Conservation (phyloP, 2,113 vertebrate species). For the Condylura cristata region DNA sequence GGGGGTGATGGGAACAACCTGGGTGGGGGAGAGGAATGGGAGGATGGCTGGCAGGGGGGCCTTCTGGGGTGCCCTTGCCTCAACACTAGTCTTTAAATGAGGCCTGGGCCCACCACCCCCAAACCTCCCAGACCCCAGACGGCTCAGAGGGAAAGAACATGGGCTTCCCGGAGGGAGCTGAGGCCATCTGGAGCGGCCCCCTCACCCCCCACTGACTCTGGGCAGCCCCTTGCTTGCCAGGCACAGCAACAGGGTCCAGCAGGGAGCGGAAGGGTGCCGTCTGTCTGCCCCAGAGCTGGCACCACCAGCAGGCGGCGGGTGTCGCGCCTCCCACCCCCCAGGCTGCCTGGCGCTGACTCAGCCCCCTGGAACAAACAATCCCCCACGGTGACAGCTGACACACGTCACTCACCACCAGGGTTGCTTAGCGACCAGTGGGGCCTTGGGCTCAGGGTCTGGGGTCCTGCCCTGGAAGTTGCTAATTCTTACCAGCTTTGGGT, state of each 20-base stretch:
- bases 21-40: background rate
- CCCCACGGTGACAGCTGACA: constrained; percentile 75
- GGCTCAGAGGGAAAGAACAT: constrained; percentile 63
- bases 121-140: constrained; percentile 55
- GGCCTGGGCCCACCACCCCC: constrained; percentile 40
- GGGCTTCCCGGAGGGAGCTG: constrained; percentile 64
- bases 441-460: background rate
- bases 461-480: constrained; percentile 49
- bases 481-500: constrained; percentile 2
- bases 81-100: background rate
- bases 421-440: constrained; percentile 68
- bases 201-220: constrained; percentile 32
- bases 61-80: background rate
- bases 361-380: constrained; percentile 75
- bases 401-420: constrained; percentile 70
- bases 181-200: constrained; percentile 71
- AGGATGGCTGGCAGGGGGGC: background rate
- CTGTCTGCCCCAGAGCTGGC: constrained; percentile 72
- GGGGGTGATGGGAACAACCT: background rate
- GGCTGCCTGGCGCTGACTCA: constrained; percentile 78
- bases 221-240: constrained; percentile 48
- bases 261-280: constrained; percentile 72
- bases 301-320: constrained; percentile 58
- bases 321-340: constrained; percentile 71
- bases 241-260: constrained; percentile 55